A percentile compares a stretch with the other conserved stretches of the same genome.
phyloP scores from a whole-genome alignment of 64 coral and sea anemone genomes.

The Astreopora myriophthalma region DNA sequence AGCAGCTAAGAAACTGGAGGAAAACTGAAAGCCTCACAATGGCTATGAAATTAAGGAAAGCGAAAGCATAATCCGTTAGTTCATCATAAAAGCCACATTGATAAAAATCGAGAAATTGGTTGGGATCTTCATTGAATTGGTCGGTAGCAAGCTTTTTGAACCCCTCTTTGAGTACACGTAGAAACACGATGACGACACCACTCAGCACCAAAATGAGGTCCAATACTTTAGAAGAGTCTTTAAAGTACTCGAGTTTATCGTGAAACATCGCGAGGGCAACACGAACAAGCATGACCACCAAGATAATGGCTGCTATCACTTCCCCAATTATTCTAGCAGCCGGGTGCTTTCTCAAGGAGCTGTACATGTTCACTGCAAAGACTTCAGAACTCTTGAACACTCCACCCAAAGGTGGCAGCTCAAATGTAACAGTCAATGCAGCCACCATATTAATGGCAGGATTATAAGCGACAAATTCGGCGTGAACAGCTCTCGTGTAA shows the following conservation, averaged over 20 bases:
- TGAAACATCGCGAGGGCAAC: constrained; percentile 41
- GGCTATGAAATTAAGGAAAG: constrained; percentile 69
- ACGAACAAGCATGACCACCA: constrained; percentile 58
- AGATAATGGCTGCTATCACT: constrained; percentile 7
- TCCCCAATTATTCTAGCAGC: constrained; percentile 25
- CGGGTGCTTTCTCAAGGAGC: constrained; percentile 31
- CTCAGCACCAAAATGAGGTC: constrained; percentile 63
- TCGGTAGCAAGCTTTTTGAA: constrained; percentile 36
- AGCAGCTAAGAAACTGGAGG: constrained; percentile 57
- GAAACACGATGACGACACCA: constrained; percentile 51
- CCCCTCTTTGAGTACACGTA: constrained; percentile 28
- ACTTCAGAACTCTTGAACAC: constrained; percentile 22
- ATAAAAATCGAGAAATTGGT: constrained; percentile 60
- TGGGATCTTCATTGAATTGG: constrained; percentile 25
- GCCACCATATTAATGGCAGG: constrained; percentile 68
- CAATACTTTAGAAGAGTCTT: constrained; percentile 25
- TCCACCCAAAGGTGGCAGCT: constrained; percentile 69
- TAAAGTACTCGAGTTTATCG: constrained; percentile 60
- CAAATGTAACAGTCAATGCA: constrained; percentile 56
- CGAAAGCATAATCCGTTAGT: constrained; percentile 58
- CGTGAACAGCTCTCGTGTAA: constrained; percentile 66
- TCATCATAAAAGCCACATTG: constrained; percentile 74
- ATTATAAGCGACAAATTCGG: constrained; percentile 70
- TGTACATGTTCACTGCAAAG: constrained; percentile 60
- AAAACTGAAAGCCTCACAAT: constrained; percentile 66